These are phyloP conservation scores for Hylaea fasciaria DNA, from an alignment of 2,888 invertebrate species.

Conservation along the genomic window DNA sequence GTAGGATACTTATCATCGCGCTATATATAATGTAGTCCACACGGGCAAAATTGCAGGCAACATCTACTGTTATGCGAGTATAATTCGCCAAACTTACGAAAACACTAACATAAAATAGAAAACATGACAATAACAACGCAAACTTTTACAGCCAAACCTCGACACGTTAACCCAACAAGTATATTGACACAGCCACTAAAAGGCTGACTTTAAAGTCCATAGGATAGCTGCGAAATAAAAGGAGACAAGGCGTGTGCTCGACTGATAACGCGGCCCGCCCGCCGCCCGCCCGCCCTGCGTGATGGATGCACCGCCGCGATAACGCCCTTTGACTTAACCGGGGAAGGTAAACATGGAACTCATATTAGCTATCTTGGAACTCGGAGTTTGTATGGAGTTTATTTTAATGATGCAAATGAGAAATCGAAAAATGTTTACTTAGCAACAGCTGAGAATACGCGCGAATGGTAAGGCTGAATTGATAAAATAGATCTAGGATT, in stretches of 20 bases:
- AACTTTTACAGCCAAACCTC: conserved; percentile 4
- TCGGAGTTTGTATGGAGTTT: conserved; percentile 22
- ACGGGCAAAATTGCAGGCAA: no score
- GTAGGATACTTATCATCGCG: no score
- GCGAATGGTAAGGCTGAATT: no score
- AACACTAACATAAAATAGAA: neutral
- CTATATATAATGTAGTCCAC: no score
- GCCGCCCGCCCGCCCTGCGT: conserved; percentile 46
- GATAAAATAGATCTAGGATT: no score
- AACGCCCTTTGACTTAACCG: conserved; percentile 53
- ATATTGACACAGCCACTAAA: conserved; percentile 58
- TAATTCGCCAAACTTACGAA: neutral
- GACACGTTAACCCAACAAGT: conserved; percentile 28
- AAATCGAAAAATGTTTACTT: neutral
- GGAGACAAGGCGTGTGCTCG: conserved; percentile 56
- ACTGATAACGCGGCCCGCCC: conserved; percentile 53
- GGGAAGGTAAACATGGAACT: conserved; percentile 45
- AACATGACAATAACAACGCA: conserved; percentile 1
- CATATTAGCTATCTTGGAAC: conserved; percentile 38
- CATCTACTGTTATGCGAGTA: no score
- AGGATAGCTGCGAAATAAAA: conserved; percentile 61
- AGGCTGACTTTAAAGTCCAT: conserved; percentile 53
- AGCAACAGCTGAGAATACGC: no score
- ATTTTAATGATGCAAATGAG: conserved; percentile 20
- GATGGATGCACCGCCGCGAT: conserved; percentile 55